Conservation (phyloP, 2,888 invertebrate genomes). For the Drosophila anomelani region DNA sequence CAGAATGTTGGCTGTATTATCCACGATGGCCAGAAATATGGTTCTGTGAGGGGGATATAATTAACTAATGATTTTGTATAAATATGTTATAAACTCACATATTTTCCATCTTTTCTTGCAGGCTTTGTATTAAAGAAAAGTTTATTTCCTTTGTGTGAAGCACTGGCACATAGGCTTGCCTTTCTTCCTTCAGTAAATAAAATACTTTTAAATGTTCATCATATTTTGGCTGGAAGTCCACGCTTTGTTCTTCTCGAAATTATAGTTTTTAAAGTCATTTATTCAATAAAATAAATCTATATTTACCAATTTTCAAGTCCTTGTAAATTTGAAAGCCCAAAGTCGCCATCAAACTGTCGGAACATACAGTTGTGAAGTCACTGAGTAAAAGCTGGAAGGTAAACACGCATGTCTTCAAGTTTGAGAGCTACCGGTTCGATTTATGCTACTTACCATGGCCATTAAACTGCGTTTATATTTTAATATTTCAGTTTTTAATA, state of each 20-base stretch:
- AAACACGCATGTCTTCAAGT: background rate
- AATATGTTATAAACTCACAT: slow-evolving; percentile 7
- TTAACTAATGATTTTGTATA: too few species aligned
- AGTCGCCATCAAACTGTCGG: slow-evolving; percentile 84
- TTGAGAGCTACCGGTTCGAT: background rate
- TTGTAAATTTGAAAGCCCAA: slow-evolving; percentile 86
- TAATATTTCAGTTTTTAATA: background rate
- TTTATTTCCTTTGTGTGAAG: slow-evolving; percentile 63
- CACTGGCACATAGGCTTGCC: slow-evolving; percentile 63
- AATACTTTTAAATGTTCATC: slow-evolving; percentile 57
- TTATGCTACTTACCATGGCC: slow-evolving; percentile 39
- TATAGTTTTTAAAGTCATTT: background rate
- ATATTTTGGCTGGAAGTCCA: slow-evolving; percentile 57
- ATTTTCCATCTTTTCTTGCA: slow-evolving; percentile 58
- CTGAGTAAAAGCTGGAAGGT: slow-evolving; percentile 9
- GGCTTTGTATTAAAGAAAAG: slow-evolving; percentile 52
- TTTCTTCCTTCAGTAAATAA: slow-evolving; percentile 56
- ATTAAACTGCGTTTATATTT: background rate
- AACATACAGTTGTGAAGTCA: slow-evolving; percentile 85
- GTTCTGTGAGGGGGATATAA: slow-evolving; percentile 30
- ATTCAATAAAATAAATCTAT: slow-evolving; percentile 7
- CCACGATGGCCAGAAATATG: slow-evolving; percentile 84
- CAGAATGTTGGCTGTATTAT: slow-evolving; percentile 85
- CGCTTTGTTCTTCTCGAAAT: slow-evolving; percentile 52
- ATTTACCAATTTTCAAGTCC: slow-evolving; percentile 86